A percentile compares a stretch with the other conserved stretches of the same genome.
Evolutionary conservation across 2,113 vertebrate genomes (phyloP).

Genomic region (Hemiprocne comata): DNA sequence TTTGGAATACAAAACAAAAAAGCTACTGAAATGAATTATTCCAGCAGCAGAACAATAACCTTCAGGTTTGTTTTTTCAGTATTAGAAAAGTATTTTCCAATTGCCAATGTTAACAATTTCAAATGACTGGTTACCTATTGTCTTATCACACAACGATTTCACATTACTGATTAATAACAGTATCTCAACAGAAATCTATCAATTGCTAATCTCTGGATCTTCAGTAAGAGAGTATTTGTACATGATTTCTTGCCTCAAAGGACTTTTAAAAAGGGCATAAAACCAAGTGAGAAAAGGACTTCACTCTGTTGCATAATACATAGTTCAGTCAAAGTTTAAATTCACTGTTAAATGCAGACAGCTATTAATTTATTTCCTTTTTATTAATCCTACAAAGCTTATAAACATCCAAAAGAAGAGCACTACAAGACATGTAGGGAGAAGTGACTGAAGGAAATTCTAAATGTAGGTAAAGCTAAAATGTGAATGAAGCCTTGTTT

Average conservation of each 20-base stretch:
- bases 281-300: background rate
- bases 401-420: background rate
- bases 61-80: background rate
- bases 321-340: background rate
- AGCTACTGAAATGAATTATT: background rate
- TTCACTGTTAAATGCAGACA: background rate
- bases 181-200: background rate
- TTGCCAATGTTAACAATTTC: background rate
- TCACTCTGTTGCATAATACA: background rate
- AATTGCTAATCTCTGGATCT: background rate
- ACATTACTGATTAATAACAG: background rate
- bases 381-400: background rate
- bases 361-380: background rate
- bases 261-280: background rate
- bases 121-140: background rate
- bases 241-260: background rate
- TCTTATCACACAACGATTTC: background rate
- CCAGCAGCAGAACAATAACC: background rate
- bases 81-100: background rate
- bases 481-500: background rate
- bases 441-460: background rate
- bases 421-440: background rate
- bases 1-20: background rate
- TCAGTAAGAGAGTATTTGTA: background rate
- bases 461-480: background rate